These are phyloP conservation scores for Microtus pennsylvanicus DNA, from an alignment of 2,113 vertebrate genomes.

Conservation along the genomic window DNA sequence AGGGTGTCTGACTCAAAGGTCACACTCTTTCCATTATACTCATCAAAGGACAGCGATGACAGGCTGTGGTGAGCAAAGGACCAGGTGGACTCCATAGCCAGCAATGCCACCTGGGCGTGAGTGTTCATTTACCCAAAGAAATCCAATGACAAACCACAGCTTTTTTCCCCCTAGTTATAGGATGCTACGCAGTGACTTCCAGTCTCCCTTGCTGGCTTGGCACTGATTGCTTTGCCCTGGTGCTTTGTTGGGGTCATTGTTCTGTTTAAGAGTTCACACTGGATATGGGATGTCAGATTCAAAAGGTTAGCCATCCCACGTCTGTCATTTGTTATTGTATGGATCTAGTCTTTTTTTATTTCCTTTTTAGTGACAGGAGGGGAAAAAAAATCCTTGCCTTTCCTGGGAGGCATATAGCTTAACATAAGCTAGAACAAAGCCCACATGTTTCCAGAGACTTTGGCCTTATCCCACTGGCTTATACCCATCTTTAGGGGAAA, in stretches of 20 bases:
- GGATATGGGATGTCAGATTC: background rate
- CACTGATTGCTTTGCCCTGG: background rate
- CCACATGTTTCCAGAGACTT: constrained; percentile 3
- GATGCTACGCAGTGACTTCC: background rate
- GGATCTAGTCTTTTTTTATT: background rate
- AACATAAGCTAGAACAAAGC: background rate
- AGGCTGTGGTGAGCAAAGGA: too few species aligned
- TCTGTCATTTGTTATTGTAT: constrained; percentile 1
- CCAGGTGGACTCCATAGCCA: too few species aligned
- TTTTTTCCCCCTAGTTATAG: background rate
- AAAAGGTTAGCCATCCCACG: background rate
- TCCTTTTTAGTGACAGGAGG: background rate
- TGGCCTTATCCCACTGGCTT: background rate
- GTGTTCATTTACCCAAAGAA: background rate
- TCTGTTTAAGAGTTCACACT: background rate
- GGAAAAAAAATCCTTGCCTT: background rate
- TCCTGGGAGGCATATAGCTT: background rate
- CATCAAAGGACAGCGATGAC: too few species aligned
- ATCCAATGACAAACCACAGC: background rate
- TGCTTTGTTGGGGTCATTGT: background rate
- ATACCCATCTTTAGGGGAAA: background rate
- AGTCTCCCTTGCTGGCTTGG: background rate
- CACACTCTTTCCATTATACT: too few species aligned
- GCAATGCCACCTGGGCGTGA: background rate
- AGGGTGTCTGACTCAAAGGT: too few species aligned